phyloP scores from a whole-genome alignment of 2,113 vertebrate genomes.

The Misgurnus anguillicaudatus region DNA sequence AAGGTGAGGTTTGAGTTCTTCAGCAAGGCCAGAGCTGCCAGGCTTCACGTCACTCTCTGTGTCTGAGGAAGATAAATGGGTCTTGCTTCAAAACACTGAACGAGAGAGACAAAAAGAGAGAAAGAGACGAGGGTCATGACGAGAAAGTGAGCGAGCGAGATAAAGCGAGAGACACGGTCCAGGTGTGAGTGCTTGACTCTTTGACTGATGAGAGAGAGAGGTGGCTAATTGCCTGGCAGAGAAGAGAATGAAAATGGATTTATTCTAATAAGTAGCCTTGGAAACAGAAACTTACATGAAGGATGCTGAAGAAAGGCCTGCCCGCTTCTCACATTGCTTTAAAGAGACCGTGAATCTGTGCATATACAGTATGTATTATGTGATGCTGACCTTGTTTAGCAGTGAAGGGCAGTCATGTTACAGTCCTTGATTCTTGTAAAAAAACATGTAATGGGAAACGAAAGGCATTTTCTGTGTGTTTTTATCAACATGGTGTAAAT shows the following conservation, averaged over 20 bases:
- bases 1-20: constrained; percentile 37
- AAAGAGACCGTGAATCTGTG: constrained; percentile 9
- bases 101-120: constrained; percentile 40
- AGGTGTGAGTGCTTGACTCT: constrained; percentile 66
- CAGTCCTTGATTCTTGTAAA: constrained; percentile 43
- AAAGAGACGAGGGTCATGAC: constrained; percentile 29
- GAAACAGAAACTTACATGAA: constrained; percentile 33
- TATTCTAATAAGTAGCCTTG: constrained; percentile 54
- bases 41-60: constrained; percentile 64
- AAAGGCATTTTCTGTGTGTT: constrained; percentile 14
- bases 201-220: constrained; percentile 70
- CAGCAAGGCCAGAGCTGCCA: constrained; percentile 67
- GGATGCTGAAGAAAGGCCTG: background rate
- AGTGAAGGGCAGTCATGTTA: constrained; percentile 42
- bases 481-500: background rate
- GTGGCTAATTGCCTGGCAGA: constrained; percentile 66
- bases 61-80: constrained; percentile 74
- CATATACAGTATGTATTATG: background rate
- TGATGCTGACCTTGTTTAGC: constrained; percentile 50
- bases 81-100: constrained; percentile 52
- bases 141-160: constrained; percentile 53
- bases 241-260: constrained; percentile 63
- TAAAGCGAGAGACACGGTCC: constrained; percentile 66
- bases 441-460: constrained; percentile 45
- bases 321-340: background rate